A percentile compares a stretch with the other conserved stretches of the same genome.
Conservation (phyloP, 2,888 invertebrate species). For the Tinea trinotella region DNA sequence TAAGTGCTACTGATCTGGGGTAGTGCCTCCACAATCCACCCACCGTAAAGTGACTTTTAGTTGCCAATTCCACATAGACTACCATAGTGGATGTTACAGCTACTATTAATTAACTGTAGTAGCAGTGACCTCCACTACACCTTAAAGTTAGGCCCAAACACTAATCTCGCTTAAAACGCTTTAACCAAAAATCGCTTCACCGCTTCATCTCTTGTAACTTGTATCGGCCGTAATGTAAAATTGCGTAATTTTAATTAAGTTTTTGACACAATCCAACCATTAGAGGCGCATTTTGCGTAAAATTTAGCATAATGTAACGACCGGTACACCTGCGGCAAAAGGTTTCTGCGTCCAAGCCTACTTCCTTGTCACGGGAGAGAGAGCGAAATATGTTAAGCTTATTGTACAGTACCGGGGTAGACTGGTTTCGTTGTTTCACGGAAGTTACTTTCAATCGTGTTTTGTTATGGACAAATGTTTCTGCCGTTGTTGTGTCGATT, state of each 20-base stretch:
- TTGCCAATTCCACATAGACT: too few relatives aligned
- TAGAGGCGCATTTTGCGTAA: slow-evolving; percentile 15
- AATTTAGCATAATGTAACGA: slow-evolving; percentile 15
- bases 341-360: slow-evolving; percentile 5
- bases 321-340: slow-evolving; percentile 13
- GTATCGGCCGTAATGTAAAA: not conserved
- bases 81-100: too few relatives aligned
- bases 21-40: too few relatives aligned
- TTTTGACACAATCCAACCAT: slow-evolving; percentile 18
- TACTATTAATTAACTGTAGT: too few relatives aligned
- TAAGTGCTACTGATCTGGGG: too few relatives aligned
- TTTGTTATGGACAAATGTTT: too few relatives aligned
- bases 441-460: too few relatives aligned
- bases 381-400: not conserved
- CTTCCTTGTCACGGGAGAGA: not conserved
- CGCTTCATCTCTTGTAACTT: not conserved
- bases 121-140: too few relatives aligned
- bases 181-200: not conserved
- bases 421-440: too few relatives aligned
- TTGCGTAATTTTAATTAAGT: slow-evolving; percentile 17
- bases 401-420: not conserved
- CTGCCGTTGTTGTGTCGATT: too few relatives aligned
- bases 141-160: too few relatives aligned
- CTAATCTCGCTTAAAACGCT: not conserved
- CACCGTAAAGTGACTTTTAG: too few relatives aligned